These are phyloP conservation scores for Drosophila takahashii DNA, from an alignment of 1,140 invertebrate genomes.

Conservation along the genomic window DNA sequence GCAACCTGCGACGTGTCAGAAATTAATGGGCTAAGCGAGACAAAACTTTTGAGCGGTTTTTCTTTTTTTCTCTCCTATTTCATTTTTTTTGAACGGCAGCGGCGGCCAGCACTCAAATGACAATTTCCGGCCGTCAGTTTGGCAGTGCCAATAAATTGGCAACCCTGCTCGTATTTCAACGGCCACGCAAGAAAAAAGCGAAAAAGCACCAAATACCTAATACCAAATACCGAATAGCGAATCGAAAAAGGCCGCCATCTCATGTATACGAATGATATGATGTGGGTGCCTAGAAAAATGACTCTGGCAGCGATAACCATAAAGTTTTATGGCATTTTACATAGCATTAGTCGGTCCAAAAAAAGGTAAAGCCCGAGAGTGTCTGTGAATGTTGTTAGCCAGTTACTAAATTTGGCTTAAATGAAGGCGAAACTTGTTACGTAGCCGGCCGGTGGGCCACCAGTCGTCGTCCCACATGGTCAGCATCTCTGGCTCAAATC, in stretches of 20 bases:
- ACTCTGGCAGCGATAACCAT: conserved; percentile 60
- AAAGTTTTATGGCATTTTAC: conserved; percentile 64
- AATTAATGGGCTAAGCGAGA: conserved; percentile 66
- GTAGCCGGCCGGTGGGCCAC: conserved; percentile 66
- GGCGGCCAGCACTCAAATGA: conserved; percentile 66
- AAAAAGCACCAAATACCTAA: conserved; percentile 18
- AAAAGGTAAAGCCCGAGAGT: conserved; percentile 37
- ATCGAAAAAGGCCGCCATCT: conserved; percentile 27
- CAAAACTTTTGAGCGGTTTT: conserved; percentile 32
- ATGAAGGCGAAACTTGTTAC: conserved; percentile 81
- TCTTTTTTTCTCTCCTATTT: conserved; percentile 10
- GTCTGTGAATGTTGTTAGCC: conserved; percentile 70
- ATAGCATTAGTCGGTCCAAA: conserved; percentile 59
- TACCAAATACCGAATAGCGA: conserved; percentile 6
- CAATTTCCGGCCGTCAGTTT: conserved; percentile 79
- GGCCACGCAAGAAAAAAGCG: conserved; percentile 44
- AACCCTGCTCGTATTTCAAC: conserved; percentile 78
- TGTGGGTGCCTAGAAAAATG: conserved; percentile 77
- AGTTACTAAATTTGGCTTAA: conserved; percentile 82
- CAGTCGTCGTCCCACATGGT: conserved; percentile 64
- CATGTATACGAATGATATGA: conserved; percentile 24
- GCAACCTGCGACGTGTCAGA: conserved; percentile 71
- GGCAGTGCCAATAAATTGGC: conserved; percentile 77
- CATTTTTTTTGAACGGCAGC: conserved; percentile 19
- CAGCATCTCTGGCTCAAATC: conserved; percentile 54